These are phyloP conservation scores for Lanistes nyassanus DNA, from an alignment of 1,140 invertebrate species.

Conservation along the genomic window DNA sequence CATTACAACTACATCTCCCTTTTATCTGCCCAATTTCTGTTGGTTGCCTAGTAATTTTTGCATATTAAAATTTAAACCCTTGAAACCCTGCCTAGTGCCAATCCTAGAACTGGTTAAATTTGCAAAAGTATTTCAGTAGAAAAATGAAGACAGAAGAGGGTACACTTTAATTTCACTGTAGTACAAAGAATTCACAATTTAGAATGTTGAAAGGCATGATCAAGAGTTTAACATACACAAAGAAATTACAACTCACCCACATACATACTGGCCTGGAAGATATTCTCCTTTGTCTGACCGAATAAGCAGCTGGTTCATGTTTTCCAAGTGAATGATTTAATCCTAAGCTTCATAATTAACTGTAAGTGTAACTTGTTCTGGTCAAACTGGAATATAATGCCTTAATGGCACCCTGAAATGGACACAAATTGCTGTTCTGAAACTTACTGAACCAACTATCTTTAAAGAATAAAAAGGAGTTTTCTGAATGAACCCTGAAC, in stretches of 20 bases:
- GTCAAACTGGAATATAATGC: no score
- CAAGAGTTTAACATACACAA: neutral
- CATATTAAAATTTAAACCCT: no score
- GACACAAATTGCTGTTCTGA: no score
- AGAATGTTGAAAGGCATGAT: neutral
- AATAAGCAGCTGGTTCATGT: slow-evolving; percentile 21
- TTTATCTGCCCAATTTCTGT: no score
- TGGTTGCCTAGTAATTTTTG: no score
- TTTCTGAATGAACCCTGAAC: no score
- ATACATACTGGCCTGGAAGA: slow-evolving; percentile 20
- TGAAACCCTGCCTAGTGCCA: neutral
- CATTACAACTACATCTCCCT: no score
- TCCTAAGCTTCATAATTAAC: neutral
- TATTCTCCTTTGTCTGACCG: slow-evolving; percentile 27
- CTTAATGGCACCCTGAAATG: no score
- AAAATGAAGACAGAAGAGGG: neutral
- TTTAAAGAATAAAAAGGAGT: no score
- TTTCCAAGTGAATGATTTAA: neutral
- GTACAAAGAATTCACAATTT: neutral
- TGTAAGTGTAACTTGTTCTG: no score
- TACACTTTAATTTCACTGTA: neutral
- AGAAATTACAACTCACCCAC: slow-evolving; percentile 15
- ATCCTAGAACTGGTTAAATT: neutral
- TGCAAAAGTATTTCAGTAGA: neutral
- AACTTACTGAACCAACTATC: no score